phyloP scores from a whole-genome alignment of 2,113 vertebrate species.

The Bujurquina vittata region DNA sequence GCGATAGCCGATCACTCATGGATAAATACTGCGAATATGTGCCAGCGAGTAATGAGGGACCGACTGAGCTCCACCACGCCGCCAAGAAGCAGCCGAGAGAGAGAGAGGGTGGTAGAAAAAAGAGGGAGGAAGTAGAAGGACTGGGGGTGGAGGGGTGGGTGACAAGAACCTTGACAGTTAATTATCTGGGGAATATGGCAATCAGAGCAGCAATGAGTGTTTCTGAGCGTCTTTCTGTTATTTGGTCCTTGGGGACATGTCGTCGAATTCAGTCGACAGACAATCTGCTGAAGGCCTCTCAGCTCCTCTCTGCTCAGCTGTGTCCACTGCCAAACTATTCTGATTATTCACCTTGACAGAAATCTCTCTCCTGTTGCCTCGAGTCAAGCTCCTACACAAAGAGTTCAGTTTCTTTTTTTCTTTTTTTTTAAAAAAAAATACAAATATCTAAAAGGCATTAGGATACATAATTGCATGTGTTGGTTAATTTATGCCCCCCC shows the following conservation, averaged over 20 bases:
- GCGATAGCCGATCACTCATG: constrained; percentile 54
- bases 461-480: background rate
- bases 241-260: constrained; percentile 59
- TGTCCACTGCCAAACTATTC: constrained; percentile 29
- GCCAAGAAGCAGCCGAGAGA: constrained; percentile 9
- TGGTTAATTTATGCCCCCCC: background rate
- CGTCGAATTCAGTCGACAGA: constrained; percentile 54
- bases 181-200: constrained; percentile 76
- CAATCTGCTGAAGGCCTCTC: constrained; percentile 56
- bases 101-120: background rate
- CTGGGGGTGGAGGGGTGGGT: background rate
- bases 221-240: constrained; percentile 61
- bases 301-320: constrained; percentile 52
- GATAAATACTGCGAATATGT: constrained; percentile 62
- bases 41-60: constrained; percentile 51
- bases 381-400: constrained; percentile 7
- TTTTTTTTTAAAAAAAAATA: background rate
- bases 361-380: constrained; percentile 4
- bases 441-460: no score
- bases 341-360: constrained; percentile 48
- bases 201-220: constrained; percentile 70
- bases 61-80: constrained; percentile 24
- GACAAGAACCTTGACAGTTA: constrained; percentile 74
- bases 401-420: background rate
- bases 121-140: background rate